phyloP scores from a whole-genome alignment of 2,888 invertebrate genomes.

The Acholoe squamosa region DNA sequence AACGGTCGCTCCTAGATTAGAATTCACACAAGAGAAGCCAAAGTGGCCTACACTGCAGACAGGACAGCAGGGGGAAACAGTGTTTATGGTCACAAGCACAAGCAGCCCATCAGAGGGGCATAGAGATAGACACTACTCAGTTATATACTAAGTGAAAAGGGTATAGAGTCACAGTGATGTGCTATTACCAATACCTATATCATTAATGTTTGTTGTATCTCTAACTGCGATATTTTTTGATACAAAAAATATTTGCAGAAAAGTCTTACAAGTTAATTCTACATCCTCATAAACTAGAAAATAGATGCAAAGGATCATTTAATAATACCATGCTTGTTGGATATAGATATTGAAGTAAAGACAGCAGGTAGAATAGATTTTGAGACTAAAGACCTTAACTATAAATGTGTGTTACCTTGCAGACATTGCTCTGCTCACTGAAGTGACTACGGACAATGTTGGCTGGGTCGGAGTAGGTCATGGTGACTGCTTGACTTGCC shows the following conservation, averaged over 20 bases:
- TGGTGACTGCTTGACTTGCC: not conserved
- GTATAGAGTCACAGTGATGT: too few relatives aligned
- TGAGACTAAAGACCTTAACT: not conserved
- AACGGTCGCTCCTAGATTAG: slow-evolving; percentile 40
- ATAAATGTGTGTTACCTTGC: slow-evolving; percentile 84
- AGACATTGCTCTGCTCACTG: slow-evolving; percentile 81
- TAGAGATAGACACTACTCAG: not conserved
- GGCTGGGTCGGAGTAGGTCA: slow-evolving; percentile 30
- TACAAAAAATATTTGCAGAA: too few relatives aligned
- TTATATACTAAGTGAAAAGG: too few relatives aligned
- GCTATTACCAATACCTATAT: too few relatives aligned
- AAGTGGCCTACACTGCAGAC: slow-evolving; percentile 53
- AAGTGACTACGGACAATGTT: slow-evolving; percentile 13
- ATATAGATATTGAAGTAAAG: too few relatives aligned
- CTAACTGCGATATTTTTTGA: too few relatives aligned
- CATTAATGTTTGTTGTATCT: too few relatives aligned
- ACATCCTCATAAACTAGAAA: too few relatives aligned
- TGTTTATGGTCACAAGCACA: not conserved
- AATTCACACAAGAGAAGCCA: slow-evolving; percentile 52
- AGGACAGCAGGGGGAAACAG: not conserved
- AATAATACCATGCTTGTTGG: too few relatives aligned
- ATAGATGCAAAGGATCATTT: too few relatives aligned
- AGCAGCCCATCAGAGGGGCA: not conserved
- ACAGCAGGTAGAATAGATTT: not conserved
- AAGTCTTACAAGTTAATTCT: too few relatives aligned